Percentiles rank a stretch among this genome's conserved stretches.
Conservation (phyloP, 2,113 vertebrate genomes). For the Gnathonemus longibarbis region DNA sequence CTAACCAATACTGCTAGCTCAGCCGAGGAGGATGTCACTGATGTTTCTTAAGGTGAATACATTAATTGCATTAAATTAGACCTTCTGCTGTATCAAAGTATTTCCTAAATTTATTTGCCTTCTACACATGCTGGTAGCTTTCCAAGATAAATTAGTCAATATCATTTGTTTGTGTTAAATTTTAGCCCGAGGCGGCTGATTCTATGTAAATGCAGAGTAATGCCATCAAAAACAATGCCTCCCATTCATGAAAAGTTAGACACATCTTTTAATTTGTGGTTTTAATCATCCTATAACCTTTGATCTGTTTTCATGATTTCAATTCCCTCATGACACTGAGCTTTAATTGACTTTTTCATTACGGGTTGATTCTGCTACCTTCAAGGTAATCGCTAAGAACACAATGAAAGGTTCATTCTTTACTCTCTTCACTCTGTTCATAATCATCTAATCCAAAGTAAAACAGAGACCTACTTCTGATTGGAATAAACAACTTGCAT, state of each 20-base stretch:
- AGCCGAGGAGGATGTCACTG: not conserved
- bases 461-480: not conserved
- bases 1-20: not conserved
- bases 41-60: not conserved
- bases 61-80: not conserved
- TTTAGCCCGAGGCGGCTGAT: not conserved
- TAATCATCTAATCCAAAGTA: not conserved
- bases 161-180: not conserved
- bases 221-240: not conserved
- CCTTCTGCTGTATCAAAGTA: not conserved
- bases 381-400: not conserved
- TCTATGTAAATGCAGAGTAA: not conserved
- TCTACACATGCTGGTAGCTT: not conserved
- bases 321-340: not conserved
- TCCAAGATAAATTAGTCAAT: not conserved
- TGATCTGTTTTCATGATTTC: not conserved
- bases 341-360: not conserved
- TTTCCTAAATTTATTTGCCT: not conserved
- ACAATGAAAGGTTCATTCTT: not conserved
- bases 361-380: not conserved
- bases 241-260: not conserved
- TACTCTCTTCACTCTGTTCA: not conserved
- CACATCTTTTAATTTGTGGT: not conserved
- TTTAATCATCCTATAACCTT: not conserved
- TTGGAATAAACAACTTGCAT: not conserved